Evolutionary conservation across 2,888 invertebrate genomes (phyloP).

Genomic region (Drosophila rellima): DNA sequence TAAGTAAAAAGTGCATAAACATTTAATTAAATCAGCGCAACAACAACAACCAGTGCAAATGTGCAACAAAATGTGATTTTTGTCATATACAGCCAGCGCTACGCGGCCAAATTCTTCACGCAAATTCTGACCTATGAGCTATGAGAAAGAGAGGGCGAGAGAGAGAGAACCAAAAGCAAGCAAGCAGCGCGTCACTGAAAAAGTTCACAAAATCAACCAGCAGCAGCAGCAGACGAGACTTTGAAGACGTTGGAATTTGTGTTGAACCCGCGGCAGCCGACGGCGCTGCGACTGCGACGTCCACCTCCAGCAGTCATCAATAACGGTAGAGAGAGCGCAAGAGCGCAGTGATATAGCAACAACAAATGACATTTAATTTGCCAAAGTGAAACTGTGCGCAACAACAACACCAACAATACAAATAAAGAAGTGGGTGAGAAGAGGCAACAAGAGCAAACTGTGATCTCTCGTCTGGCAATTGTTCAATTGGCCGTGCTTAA

Average conservation of each 20-base stretch:
- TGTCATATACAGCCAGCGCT: slow-evolving; percentile 48
- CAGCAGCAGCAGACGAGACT: slow-evolving; percentile 57
- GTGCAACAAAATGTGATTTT: slow-evolving; percentile 68
- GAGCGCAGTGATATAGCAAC: slow-evolving; percentile 49
- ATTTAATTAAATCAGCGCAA: slow-evolving; percentile 28
- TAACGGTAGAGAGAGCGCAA: slow-evolving; percentile 69
- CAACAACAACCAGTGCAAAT: slow-evolving; percentile 37
- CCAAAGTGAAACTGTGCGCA: slow-evolving; percentile 74
- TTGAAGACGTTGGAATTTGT: slow-evolving; percentile 82
- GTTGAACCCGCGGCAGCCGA: slow-evolving; percentile 66
- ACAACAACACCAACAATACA: slow-evolving; percentile 50
- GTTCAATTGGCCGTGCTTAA: slow-evolving; percentile 77
- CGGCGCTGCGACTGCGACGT: slow-evolving; percentile 55
- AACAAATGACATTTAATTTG: slow-evolving; percentile 70
- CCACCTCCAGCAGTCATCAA: slow-evolving; percentile 66
- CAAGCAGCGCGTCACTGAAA: slow-evolving; percentile 62
- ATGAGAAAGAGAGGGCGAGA: slow-evolving; percentile 38
- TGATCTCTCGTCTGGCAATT: slow-evolving; percentile 71
- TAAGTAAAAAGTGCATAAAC: slow-evolving; percentile 58
- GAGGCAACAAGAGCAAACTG: slow-evolving; percentile 64
- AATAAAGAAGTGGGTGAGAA: slow-evolving; percentile 50
- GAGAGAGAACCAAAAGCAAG: slow-evolving; percentile 53
- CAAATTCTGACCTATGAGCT: slow-evolving; percentile 61
- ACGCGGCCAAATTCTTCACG: slow-evolving; percentile 57
- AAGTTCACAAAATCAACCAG: slow-evolving; percentile 62